Evolutionary conservation across 2,113 vertebrate genomes (phyloP).

Genomic region (Aphyosemion australe): DNA sequence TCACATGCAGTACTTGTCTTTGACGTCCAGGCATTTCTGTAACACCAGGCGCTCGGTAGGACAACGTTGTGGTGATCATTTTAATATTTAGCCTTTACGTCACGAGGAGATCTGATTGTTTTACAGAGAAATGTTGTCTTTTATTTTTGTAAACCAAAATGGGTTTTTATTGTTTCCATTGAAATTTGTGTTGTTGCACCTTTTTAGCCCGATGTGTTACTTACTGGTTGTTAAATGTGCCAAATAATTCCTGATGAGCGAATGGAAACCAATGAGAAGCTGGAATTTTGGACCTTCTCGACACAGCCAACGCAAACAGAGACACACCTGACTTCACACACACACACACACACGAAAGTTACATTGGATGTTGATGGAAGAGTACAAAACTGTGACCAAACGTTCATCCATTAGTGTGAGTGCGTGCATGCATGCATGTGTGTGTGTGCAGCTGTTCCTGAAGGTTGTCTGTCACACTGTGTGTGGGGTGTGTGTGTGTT

Average conservation of each 20-base stretch:
- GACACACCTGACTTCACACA: neutral
- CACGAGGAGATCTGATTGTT: slow-evolving; percentile 58
- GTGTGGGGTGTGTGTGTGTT: slow-evolving; percentile 1
- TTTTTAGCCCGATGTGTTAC: slow-evolving; percentile 74
- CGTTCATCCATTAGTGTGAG: slow-evolving; percentile 23
- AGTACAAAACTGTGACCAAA: slow-evolving; percentile 75
- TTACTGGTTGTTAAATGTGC: slow-evolving; percentile 77
- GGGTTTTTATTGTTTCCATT: slow-evolving; percentile 65
- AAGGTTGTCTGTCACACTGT: slow-evolving; percentile 44
- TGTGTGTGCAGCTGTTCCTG: too few species aligned
- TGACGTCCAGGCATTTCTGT: slow-evolving; percentile 59
- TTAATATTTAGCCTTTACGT: slow-evolving; percentile 62
- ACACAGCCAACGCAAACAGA: neutral
- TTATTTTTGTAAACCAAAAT: slow-evolving; percentile 78
- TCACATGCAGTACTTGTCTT: slow-evolving; percentile 63
- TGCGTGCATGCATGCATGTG: too few species aligned
- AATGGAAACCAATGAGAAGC: slow-evolving; percentile 58
- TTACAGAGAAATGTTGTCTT: slow-evolving; percentile 70
- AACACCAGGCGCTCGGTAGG: slow-evolving; percentile 39
- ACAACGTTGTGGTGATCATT: slow-evolving; percentile 22
- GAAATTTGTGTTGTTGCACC: slow-evolving; percentile 65
- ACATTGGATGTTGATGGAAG: slow-evolving; percentile 19
- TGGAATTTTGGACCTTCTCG: slow-evolving; percentile 23
- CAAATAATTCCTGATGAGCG: slow-evolving; percentile 75
- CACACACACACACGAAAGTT: neutral